phyloP scores from a whole-genome alignment of 2,113 vertebrate genomes.

The Balaeniceps rex region DNA sequence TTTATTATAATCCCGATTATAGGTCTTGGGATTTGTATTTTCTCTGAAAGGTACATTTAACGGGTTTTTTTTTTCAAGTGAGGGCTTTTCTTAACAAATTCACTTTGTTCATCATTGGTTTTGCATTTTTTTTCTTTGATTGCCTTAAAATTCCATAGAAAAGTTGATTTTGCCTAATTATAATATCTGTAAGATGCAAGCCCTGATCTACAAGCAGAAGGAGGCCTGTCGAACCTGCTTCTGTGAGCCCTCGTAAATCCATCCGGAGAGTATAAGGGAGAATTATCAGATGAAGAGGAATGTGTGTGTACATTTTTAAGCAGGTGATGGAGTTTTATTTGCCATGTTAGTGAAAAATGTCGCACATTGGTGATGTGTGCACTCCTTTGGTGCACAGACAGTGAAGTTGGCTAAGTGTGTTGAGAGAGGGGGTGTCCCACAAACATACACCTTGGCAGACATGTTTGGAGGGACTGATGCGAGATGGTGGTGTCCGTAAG shows the following conservation, averaged over 20 bases:
- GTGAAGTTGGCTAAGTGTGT: not conserved
- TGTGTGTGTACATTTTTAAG: not conserved
- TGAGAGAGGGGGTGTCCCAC: not conserved
- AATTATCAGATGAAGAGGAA: not conserved
- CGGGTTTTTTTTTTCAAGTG: not conserved
- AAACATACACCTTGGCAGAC: not conserved
- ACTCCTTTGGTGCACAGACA: not conserved
- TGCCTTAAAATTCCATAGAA: not conserved
- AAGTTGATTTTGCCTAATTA: not conserved
- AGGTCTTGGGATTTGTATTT: not conserved
- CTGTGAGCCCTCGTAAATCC: not conserved
- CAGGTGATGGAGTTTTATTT: not conserved
- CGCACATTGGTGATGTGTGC: too few species aligned
- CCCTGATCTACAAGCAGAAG: not conserved
- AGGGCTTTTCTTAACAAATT: not conserved
- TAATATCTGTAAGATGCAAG: not conserved
- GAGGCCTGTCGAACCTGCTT: not conserved
- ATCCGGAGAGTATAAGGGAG: fast-evolving
- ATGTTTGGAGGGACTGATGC: not conserved
- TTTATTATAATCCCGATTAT: not conserved
- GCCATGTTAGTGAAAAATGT: not conserved
- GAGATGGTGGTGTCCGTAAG: too few species aligned
- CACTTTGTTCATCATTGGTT: not conserved
- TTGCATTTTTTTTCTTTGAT: not conserved
- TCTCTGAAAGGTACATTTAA: not conserved